These are phyloP conservation scores for Sesia bembeciformis DNA, from an alignment of 2,888 invertebrate species.

Conservation along the genomic window DNA sequence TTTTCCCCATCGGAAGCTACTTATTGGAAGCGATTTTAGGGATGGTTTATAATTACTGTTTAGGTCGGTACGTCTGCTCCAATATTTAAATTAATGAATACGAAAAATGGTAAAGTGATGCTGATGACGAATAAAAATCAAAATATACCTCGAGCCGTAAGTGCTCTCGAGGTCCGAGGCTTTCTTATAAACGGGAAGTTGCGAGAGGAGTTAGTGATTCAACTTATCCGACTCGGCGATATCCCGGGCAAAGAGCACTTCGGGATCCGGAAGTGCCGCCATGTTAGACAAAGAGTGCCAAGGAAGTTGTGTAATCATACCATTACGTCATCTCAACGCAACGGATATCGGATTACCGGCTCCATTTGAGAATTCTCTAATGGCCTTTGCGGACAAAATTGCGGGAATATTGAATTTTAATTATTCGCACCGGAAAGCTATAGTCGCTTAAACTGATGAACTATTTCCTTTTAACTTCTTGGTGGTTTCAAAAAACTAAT, in stretches of 20 bases:
- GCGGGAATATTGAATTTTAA: slow-evolving; percentile 6
- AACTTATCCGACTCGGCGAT: slow-evolving; percentile 29
- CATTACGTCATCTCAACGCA: slow-evolving; percentile 21
- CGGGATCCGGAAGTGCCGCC: slow-evolving; percentile 30
- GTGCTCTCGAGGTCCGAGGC: too few relatives aligned
- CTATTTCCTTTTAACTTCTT: not conserved
- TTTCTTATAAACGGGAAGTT: slow-evolving; percentile 27
- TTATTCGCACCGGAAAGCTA: not conserved
- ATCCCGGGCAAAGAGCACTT: slow-evolving; percentile 34
- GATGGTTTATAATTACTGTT: too few relatives aligned
- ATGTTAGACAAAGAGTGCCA: slow-evolving; percentile 30
- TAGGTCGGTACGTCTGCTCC: too few relatives aligned
- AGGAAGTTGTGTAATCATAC: slow-evolving; percentile 23
- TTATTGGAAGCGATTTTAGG: too few relatives aligned
- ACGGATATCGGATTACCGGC: slow-evolving; percentile 17
- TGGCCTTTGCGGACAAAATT: not conserved
- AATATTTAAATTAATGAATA: too few relatives aligned
- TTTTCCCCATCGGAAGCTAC: too few relatives aligned
- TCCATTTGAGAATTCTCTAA: slow-evolving; percentile 2
- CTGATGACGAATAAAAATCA: too few relatives aligned
- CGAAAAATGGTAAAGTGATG: too few relatives aligned
- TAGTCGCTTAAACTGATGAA: not conserved
- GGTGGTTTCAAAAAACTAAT: not conserved
- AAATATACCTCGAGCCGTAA: too few relatives aligned
- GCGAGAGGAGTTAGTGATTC: slow-evolving; percentile 31